Percentiles rank a stretch among this genome's conserved stretches.
These are phyloP conservation scores for Periparus ater DNA, from an alignment of 2,797 vertebrate species.

Conservation along the genomic window DNA sequence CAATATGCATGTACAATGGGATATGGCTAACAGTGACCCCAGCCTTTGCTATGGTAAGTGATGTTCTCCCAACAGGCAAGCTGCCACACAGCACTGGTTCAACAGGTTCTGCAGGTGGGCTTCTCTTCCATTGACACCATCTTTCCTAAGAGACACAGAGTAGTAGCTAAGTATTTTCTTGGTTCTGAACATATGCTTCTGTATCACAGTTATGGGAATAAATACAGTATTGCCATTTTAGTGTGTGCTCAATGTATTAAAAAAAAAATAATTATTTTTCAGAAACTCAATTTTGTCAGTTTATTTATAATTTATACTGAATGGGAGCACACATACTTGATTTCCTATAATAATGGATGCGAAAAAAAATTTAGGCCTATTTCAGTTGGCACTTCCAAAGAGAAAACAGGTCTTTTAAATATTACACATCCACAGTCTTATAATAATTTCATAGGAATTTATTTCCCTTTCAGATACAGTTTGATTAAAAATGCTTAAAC, in stretches of 20 bases:
- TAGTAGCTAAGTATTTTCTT: not conserved
- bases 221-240: not conserved
- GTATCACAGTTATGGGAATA: not conserved
- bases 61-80: constrained; percentile 79
- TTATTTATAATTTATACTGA: not conserved
- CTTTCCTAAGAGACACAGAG: constrained; percentile 69
- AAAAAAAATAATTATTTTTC: not conserved
- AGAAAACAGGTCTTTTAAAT: not conserved
- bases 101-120: constrained; percentile 66
- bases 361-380: not conserved
- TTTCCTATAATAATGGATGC: not conserved
- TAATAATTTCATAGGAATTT: not conserved
- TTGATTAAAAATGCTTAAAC: not conserved
- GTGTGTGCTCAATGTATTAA: not conserved
- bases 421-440: not conserved
- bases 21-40: constrained; percentile 66
- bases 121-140: constrained; percentile 75
- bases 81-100: constrained; percentile 78
- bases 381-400: not conserved
- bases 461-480: not conserved
- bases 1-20: constrained; percentile 81
- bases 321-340: not conserved
- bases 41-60: constrained; percentile 82
- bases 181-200: not conserved
- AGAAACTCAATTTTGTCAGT: not conserved